Evolutionary conservation across 53 echinoderm and acorn worm genomes (phyloP).

Genomic region (Patiria pectinifera): DNA sequence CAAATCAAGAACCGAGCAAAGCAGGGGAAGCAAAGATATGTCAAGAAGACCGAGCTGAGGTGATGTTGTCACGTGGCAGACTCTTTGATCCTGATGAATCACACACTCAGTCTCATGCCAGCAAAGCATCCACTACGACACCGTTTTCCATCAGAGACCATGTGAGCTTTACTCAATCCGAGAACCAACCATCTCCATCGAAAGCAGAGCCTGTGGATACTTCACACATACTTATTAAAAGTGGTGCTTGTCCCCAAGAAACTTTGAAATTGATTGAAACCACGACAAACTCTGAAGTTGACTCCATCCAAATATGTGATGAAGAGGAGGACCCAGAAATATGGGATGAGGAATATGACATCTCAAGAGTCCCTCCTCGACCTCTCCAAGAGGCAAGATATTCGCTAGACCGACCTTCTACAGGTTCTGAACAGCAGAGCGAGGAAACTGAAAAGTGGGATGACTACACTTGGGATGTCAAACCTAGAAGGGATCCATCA

Average conservation of each 20-base stretch:
- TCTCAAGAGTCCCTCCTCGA: background rate
- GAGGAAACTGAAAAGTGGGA: constrained; percentile 27
- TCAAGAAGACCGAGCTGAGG: background rate
- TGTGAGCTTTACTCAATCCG: background rate
- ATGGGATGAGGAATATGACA: constrained; percentile 37
- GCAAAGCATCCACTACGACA: background rate
- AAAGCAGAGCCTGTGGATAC: background rate
- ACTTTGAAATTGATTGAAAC: background rate
- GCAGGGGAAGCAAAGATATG: background rate
- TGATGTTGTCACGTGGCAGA: background rate
- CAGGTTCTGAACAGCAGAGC: background rate
- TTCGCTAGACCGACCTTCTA: background rate
- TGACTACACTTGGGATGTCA: constrained; percentile 11
- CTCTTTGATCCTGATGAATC: constrained; percentile 10
- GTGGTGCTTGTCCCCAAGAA: background rate
- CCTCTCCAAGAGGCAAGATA: background rate
- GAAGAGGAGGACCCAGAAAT: constrained; percentile 38
- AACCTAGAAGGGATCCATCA: background rate
- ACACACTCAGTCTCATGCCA: background rate
- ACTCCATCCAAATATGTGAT: background rate
- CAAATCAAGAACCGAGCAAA: background rate
- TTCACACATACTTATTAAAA: background rate
- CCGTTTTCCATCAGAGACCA: background rate
- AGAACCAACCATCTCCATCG: background rate
- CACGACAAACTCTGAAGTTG: background rate